Conservation (phyloP, 2,797 vertebrate species). For the Tiaroga cobitis region DNA sequence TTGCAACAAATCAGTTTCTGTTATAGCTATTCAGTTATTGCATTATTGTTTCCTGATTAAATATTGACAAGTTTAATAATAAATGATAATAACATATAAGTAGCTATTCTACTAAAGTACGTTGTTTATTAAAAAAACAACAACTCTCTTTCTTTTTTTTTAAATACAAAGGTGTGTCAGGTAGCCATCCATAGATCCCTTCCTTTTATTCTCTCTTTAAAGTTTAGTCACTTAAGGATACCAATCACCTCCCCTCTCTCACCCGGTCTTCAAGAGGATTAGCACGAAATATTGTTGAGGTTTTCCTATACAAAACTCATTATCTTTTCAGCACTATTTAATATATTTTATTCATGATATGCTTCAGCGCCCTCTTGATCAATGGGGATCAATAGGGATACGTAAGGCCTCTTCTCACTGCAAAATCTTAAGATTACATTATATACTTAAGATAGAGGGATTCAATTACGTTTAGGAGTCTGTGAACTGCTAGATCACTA, state of each 20-base stretch:
- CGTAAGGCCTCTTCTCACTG: background rate
- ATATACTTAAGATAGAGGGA: conserved; percentile 21
- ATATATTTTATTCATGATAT: conserved; percentile 26
- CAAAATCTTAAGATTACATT: conserved; percentile 14
- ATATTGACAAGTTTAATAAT: conserved; percentile 25
- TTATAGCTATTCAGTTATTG: conserved; percentile 8
- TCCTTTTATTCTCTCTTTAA: conserved; percentile 17
- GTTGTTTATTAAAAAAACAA: background rate
- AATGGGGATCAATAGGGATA: background rate
- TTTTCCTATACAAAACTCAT: background rate
- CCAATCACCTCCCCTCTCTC: background rate
- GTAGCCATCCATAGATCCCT: background rate
- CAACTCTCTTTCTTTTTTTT: background rate
- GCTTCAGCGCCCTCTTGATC: background rate
- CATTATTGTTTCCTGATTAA: conserved; percentile 22
- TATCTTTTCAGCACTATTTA: conserved; percentile 3
- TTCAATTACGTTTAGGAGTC: conserved; percentile 30
- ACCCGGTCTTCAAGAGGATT: background rate
- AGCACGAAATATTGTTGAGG: background rate
- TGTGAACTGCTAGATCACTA: conserved; percentile 40
- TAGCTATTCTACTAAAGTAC: background rate
- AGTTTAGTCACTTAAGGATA: conserved; percentile 7
- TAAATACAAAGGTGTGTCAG: background rate
- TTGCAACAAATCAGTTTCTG: conserved; percentile 2
- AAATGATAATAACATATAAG: conserved; percentile 5